A percentile compares a stretch with the other conserved stretches of the same genome.
Evolutionary conservation across 2,113 vertebrate species (phyloP).

Genomic region (Otolemur garnettii): DNA sequence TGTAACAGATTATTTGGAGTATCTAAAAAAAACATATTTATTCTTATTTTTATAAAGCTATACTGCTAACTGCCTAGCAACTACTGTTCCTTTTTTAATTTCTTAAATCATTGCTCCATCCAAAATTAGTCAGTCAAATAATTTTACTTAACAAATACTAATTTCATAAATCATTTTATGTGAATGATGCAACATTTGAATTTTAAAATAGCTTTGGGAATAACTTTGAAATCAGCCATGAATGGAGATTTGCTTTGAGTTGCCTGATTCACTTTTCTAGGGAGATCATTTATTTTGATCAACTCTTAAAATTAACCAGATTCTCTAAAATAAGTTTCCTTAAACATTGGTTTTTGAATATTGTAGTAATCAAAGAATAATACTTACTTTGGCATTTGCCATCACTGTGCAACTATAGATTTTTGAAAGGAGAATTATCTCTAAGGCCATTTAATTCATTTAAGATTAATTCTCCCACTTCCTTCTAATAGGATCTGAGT

Average conservation of each 20-base stretch:
- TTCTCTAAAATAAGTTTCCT: slow-evolving; percentile 34
- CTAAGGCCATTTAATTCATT: slow-evolving; percentile 1
- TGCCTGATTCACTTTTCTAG: background rate
- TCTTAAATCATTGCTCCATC: slow-evolving; percentile 29
- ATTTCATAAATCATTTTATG: slow-evolving; percentile 36
- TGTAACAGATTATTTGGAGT: background rate
- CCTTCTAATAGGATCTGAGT: background rate
- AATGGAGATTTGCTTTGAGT: slow-evolving; percentile 47
- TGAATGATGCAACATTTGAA: slow-evolving; percentile 11
- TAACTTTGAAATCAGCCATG: slow-evolving; percentile 37
- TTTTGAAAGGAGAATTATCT: slow-evolving; percentile 33
- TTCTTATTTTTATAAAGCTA: background rate
- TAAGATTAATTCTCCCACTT: background rate
- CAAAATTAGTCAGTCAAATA: slow-evolving; percentile 14
- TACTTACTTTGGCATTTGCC: background rate
- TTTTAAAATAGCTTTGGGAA: slow-evolving; percentile 52
- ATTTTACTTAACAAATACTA: slow-evolving; percentile 38
- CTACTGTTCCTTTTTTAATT: slow-evolving; percentile 4
- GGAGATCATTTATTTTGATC: slow-evolving; percentile 52
- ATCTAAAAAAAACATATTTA: background rate
- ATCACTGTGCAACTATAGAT: background rate
- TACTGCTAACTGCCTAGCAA: background rate
- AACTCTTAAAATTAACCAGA: slow-evolving; percentile 43
- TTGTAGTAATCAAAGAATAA: slow-evolving; percentile 9
- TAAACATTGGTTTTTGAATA: slow-evolving; percentile 42